Conservation (phyloP, 2,113 vertebrate species). For the Glaucidium brasilianum region DNA sequence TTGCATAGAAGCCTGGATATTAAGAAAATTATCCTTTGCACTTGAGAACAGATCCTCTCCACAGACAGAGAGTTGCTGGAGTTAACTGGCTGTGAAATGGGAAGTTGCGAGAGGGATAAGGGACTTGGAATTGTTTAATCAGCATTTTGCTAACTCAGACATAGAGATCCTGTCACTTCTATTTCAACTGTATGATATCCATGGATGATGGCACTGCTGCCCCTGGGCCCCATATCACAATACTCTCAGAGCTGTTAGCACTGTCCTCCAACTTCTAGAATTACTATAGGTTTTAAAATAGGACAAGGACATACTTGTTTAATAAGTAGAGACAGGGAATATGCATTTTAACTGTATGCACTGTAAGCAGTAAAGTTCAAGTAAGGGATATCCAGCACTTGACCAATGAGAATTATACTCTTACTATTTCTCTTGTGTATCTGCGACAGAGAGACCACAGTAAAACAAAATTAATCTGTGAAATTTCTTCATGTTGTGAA, state of each 20-base stretch:
- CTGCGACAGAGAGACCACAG: not conserved
- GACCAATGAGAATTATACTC: not conserved
- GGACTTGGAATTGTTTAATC: constrained; percentile 10
- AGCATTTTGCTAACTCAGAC: not conserved
- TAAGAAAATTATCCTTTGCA: not conserved
- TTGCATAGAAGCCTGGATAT: not conserved
- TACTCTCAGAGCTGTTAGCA: not conserved
- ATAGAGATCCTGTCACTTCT: not conserved
- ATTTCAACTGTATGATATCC: not conserved
- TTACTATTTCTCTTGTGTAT: not conserved
- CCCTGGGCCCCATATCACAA: not conserved
- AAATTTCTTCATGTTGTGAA: not conserved
- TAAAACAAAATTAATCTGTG: not conserved
- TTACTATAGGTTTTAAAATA: not conserved
- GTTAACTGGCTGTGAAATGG: constrained; percentile 55
- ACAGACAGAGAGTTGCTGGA: not conserved
- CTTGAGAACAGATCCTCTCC: not conserved
- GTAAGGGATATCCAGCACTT: not conserved
- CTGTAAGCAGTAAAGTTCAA: not conserved
- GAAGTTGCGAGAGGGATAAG: not conserved
- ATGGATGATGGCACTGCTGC: not conserved
- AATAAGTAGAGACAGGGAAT: not conserved
- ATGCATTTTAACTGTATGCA: not conserved
- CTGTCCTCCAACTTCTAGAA: not conserved
- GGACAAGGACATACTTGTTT: not conserved